phyloP scores from a whole-genome alignment of 2,113 vertebrate species.

The Ochotona curzoniae region DNA sequence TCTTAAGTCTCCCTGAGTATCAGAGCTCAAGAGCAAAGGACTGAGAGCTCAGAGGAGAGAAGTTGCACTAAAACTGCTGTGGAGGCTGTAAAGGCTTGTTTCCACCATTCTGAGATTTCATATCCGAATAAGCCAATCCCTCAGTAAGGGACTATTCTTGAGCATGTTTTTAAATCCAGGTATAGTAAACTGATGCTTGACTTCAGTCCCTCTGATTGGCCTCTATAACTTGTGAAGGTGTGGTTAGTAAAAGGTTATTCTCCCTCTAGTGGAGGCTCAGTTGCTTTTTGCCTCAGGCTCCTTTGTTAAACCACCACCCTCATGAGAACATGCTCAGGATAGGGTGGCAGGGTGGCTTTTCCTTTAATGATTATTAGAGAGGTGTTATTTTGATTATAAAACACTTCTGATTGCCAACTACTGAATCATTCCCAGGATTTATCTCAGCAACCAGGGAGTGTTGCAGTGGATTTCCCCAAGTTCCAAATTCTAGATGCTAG shows the following conservation, averaged over 20 bases:
- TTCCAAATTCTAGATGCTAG: constrained; percentile 14
- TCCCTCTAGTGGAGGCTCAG: not conserved
- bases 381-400: constrained; percentile 48
- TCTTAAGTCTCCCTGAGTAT: not conserved
- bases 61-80: not conserved
- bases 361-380: constrained; percentile 32
- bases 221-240: not conserved
- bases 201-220: not conserved
- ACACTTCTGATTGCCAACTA: not conserved
- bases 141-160: not conserved
- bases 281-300: not conserved
- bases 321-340: not conserved
- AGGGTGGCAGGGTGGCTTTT: not conserved
- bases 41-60: not conserved
- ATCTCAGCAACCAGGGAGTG: constrained; percentile 24
- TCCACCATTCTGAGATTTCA: not conserved
- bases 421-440: not conserved
- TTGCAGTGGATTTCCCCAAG: constrained; percentile 32
- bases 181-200: constrained; percentile 43
- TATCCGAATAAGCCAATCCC: not conserved
- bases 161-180: not conserved
- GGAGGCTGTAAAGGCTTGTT: not conserved
- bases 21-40: not conserved
- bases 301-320: not conserved
- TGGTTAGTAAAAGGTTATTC: not conserved